Evolutionary conservation across 2,888 invertebrate genomes (phyloP).

Genomic region (Loripinus fragilis): DNA sequence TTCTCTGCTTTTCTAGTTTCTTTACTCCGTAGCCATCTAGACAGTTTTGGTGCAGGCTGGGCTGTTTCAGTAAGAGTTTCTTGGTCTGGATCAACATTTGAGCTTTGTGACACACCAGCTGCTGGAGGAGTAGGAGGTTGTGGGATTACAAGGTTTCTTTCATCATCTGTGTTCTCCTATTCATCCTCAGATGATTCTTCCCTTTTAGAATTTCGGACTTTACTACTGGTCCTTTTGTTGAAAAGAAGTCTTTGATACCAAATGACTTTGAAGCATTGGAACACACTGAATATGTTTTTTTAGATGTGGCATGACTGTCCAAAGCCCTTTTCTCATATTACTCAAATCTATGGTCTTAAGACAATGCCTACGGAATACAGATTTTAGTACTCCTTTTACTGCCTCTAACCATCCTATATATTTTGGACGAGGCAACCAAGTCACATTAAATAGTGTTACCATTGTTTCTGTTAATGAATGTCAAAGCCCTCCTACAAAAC

Average conservation of each 20-base stretch:
- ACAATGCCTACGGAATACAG: slow-evolving; percentile 3
- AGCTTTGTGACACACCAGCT: neutral
- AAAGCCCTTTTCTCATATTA: slow-evolving; percentile 15
- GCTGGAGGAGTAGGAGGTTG: neutral
- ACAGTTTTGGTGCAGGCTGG: neutral
- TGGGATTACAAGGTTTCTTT: neutral
- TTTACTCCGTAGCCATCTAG: slow-evolving; percentile 23
- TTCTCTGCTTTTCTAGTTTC: slow-evolving; percentile 51
- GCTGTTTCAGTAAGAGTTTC: neutral
- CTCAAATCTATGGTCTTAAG: neutral
- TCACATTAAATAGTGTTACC: slow-evolving; percentile 9
- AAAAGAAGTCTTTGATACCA: slow-evolving; percentile 5
- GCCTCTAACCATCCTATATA: slow-evolving; percentile 17
- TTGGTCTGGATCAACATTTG: neutral
- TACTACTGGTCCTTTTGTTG: neutral
- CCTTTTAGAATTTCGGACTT: slow-evolving; percentile 3
- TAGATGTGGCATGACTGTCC: slow-evolving; percentile 16
- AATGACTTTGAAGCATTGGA: neutral
- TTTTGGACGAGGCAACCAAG: slow-evolving; percentile 11
- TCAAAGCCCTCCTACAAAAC: neutral
- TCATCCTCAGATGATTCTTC: neutral
- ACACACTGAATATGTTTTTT: neutral
- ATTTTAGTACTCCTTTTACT: slow-evolving; percentile 10
- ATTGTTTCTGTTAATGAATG: neutral
- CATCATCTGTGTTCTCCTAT: neutral